Evolutionary conservation across 2,888 invertebrate genomes (phyloP).

Genomic region (Ectemnius continuus): DNA sequence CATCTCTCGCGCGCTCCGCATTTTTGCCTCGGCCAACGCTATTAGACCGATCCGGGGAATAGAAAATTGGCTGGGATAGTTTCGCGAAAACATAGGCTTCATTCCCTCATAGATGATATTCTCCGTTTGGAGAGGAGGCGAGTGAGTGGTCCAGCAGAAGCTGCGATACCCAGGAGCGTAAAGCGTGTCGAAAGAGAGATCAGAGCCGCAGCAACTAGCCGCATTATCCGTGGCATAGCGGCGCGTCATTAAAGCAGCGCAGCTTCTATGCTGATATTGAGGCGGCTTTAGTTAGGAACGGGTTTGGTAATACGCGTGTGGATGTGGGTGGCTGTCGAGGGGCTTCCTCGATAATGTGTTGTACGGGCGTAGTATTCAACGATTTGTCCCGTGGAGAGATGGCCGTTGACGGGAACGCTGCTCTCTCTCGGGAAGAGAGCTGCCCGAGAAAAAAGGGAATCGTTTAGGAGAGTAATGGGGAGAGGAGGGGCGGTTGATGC

Average conservation of each 20-base stretch:
- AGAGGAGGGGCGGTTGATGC: conserved; percentile 20
- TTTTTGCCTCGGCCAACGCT: not conserved
- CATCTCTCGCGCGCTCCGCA: not conserved
- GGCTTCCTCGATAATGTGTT: not conserved
- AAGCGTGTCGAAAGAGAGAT: conserved; percentile 28
- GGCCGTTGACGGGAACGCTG: conserved; percentile 22
- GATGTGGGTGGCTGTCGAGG: not conserved
- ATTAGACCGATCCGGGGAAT: not conserved
- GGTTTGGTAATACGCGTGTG: too few species aligned
- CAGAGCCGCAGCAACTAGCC: conserved; percentile 33
- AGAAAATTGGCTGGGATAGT: too few species aligned
- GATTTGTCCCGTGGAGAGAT: conserved; percentile 37
- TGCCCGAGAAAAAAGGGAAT: conserved; percentile 32
- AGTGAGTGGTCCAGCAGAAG: conserved; percentile 13
- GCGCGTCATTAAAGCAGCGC: conserved; percentile 49
- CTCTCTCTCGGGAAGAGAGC: not conserved
- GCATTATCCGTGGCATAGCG: conserved; percentile 37
- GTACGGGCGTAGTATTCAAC: conserved; percentile 25
- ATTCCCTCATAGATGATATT: too few species aligned
- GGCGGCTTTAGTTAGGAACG: not conserved
- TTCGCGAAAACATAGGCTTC: too few species aligned
- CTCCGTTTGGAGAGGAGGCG: not conserved
- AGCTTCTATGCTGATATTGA: conserved; percentile 43
- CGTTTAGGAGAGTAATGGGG: conserved; percentile 41
- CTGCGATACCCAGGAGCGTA: conserved; percentile 4